Percentiles rank a stretch among this genome's conserved stretches.
These are phyloP conservation scores for Odontamblyopus rebecca DNA, from an alignment of 2,797 vertebrate species.

Conservation along the genomic window DNA sequence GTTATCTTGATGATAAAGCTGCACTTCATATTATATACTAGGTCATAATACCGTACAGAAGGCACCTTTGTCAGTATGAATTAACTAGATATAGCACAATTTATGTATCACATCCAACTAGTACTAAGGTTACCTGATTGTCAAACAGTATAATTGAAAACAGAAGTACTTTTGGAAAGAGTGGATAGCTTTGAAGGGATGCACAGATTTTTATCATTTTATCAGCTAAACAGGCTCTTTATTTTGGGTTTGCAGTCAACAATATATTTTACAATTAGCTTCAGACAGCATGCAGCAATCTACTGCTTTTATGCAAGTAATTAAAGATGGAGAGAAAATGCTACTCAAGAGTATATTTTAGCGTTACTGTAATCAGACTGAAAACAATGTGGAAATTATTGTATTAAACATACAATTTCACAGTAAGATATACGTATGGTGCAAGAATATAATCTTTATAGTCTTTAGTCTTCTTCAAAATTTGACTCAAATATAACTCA, in stretches of 20 bases:
- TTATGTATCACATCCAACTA: background rate
- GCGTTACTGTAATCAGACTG: no score
- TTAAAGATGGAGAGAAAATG: no score
- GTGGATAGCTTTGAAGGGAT: no score
- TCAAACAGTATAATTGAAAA: background rate
- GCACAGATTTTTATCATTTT: background rate
- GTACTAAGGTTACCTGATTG: background rate
- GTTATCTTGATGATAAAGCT: constrained; percentile 26
- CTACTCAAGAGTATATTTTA: no score
- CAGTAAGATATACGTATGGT: background rate
- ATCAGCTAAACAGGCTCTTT: background rate
- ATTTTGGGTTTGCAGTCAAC: background rate
- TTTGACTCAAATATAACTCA: background rate
- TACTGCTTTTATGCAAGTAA: no score
- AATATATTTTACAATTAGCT: background rate
- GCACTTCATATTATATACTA: constrained; percentile 23
- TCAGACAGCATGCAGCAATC: no score
- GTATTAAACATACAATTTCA: no score
- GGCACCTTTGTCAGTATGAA: background rate
- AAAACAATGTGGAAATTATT: no score
- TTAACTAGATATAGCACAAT: background rate
- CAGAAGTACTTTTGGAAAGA: background rate
- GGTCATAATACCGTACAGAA: constrained; percentile 3
- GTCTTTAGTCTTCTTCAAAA: background rate
- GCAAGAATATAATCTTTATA: background rate